Evolutionary conservation across 2,113 vertebrate genomes (phyloP).

Genomic region (Ramphastos sulfuratus): DNA sequence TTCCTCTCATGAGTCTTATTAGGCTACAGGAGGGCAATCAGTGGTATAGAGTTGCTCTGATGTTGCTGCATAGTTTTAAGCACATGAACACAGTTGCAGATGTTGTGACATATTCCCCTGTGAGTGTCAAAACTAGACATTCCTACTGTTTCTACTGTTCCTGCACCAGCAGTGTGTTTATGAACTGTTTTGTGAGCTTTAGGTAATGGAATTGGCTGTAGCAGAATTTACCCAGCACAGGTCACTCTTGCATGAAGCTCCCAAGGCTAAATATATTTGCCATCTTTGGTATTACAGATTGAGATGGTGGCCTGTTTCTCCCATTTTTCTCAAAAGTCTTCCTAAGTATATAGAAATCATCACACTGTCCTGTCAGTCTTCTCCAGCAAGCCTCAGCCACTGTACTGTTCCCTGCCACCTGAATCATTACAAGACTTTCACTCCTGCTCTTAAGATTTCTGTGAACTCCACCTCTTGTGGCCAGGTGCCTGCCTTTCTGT

Average conservation of each 20-base stretch:
- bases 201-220: neutral
- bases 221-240: neutral
- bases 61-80: neutral
- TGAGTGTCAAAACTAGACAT: neutral
- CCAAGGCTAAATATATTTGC: neutral
- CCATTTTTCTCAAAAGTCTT: neutral
- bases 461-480: neutral
- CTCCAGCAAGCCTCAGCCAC: neutral
- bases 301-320: neutral
- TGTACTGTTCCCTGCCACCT: neutral
- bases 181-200: neutral
- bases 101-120: neutral
- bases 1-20: neutral
- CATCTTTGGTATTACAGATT: neutral
- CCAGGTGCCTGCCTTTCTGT: neutral
- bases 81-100: neutral
- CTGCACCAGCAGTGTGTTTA: neutral
- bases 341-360: neutral
- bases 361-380: neutral
- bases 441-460: neutral
- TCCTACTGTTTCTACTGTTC: neutral
- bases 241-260: neutral
- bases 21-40: neutral
- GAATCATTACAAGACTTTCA: neutral
- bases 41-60: neutral